These are phyloP conservation scores for Drosophila greeni DNA, from an alignment of 2,888 invertebrate genomes.

Conservation along the genomic window DNA sequence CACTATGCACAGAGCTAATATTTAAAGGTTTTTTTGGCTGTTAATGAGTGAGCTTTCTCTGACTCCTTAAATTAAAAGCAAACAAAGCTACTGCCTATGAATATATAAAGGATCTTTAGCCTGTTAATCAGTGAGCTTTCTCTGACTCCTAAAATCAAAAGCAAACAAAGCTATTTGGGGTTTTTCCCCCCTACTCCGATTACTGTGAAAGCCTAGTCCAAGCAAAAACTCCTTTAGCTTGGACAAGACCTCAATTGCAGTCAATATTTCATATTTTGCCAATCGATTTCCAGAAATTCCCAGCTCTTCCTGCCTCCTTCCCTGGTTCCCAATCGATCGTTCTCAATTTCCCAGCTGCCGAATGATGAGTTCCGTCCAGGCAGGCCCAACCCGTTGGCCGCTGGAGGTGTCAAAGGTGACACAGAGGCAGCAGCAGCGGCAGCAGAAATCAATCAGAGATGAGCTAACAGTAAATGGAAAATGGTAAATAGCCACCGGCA, in stretches of 20 bases:
- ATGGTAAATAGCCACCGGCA: constrained; percentile 30
- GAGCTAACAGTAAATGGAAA: constrained; percentile 63
- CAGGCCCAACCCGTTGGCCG: constrained; percentile 54
- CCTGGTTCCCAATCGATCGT: constrained; percentile 1
- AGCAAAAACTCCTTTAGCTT: not conserved
- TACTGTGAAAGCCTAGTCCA: constrained; percentile 6
- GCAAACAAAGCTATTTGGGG: not conserved
- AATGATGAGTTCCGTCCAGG: constrained; percentile 50
- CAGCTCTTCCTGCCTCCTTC: not conserved
- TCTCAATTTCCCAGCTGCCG: constrained; percentile 34
- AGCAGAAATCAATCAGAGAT: constrained; percentile 67
- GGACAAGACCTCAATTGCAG: constrained; percentile 2
- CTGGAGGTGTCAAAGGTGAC: constrained; percentile 67
- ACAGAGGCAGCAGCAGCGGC: constrained; percentile 47
- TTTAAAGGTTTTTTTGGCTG: not conserved
- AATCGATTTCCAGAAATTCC: constrained; percentile 14
- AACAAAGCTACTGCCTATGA: not conserved
- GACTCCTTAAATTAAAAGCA: not conserved
- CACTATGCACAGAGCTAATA: constrained; percentile 5
- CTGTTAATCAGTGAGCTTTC: not conserved
- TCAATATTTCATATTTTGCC: constrained; percentile 20
- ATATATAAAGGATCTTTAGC: not conserved
- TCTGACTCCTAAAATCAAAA: not conserved
- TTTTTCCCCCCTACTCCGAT: not conserved
- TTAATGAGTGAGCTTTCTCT: not conserved